A percentile compares a stretch with the other conserved stretches of the same genome.
These are phyloP conservation scores for Euspilapteryx auroguttella DNA, from an alignment of 2,888 invertebrate species.

Conservation along the genomic window DNA sequence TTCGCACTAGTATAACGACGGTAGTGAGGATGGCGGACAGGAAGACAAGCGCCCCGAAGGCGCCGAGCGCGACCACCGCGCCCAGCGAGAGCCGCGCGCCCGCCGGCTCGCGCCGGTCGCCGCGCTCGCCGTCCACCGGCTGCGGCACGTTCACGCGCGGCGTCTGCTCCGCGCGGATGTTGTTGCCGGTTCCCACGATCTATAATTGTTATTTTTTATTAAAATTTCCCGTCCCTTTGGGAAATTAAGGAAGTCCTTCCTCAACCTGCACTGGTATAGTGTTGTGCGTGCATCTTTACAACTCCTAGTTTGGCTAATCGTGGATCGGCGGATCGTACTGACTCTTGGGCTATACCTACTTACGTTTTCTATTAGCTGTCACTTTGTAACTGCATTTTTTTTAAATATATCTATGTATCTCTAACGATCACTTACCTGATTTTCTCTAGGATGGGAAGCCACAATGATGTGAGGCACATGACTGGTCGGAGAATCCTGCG, in stretches of 20 bases:
- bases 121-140: constrained; percentile 65
- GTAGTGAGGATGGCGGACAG: constrained; percentile 88
- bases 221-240: no score
- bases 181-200: constrained; percentile 54
- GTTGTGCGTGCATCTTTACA: no score
- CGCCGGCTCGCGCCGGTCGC: constrained; percentile 56
- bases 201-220: constrained; percentile 13
- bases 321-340: no score
- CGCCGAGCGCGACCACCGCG: constrained; percentile 85
- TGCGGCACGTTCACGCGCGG: constrained; percentile 69
- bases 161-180: constrained; percentile 65
- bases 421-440: constrained; percentile 67
- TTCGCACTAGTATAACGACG: constrained; percentile 83
- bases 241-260: no score
- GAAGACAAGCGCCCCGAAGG: constrained; percentile 90
- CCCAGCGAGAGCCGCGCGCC: constrained; percentile 80
- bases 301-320: no score
- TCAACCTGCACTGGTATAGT: no score
- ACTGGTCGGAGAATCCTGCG: constrained; percentile 39
- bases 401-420: no score
- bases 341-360: no score
- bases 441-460: constrained; percentile 77
- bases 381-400: no score
- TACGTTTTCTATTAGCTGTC: no score
- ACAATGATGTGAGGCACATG: constrained; percentile 61